Conservation (phyloP, 2,888 invertebrate genomes). For the Leucoptera coffeella region DNA sequence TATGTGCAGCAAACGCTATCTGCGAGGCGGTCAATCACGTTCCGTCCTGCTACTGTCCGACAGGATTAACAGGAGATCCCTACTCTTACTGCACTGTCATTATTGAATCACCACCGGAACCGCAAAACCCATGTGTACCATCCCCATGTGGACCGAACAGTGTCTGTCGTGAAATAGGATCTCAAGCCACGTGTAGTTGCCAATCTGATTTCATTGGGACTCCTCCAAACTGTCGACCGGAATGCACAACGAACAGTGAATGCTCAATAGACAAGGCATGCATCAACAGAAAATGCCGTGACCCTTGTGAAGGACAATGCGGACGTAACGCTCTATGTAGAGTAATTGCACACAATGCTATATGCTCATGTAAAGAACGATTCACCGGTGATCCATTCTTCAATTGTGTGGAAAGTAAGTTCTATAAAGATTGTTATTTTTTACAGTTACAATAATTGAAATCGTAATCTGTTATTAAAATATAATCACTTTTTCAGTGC, state of each 20-base stretch:
- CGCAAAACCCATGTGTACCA: constrained; percentile 62
- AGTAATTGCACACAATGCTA: constrained; percentile 76
- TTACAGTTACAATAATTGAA: too few relatives aligned
- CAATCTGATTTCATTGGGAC: constrained; percentile 64
- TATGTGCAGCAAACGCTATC: constrained; percentile 66
- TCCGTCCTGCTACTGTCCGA: constrained; percentile 65
- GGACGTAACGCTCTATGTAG: constrained; percentile 73
- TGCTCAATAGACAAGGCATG: constrained; percentile 72
- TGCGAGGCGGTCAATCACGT: constrained; percentile 72
- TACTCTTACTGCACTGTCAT: constrained; percentile 55
- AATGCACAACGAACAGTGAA: constrained; percentile 75
- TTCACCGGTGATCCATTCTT: constrained; percentile 75
- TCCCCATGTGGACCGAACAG: constrained; percentile 78
- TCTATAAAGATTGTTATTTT: too few relatives aligned
- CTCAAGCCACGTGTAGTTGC: constrained; percentile 68
- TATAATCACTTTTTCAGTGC: constrained; percentile 21
- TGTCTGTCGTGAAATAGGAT: constrained; percentile 60
- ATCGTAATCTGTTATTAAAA: too few relatives aligned
- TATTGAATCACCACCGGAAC: constrained; percentile 27
- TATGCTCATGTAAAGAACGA: constrained; percentile 67
- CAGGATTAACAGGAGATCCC: constrained; percentile 65
- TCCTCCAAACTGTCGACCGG: constrained; percentile 74
- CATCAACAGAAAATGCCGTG: constrained; percentile 66
- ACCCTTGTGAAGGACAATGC: constrained; percentile 76
- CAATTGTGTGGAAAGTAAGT: constrained; percentile 46